Evolutionary conservation across 2,113 vertebrate genomes (phyloP), one percentile per base, ranked within the genome.

Genomic region (Rhinolophus ferrumequinum): DNA sequence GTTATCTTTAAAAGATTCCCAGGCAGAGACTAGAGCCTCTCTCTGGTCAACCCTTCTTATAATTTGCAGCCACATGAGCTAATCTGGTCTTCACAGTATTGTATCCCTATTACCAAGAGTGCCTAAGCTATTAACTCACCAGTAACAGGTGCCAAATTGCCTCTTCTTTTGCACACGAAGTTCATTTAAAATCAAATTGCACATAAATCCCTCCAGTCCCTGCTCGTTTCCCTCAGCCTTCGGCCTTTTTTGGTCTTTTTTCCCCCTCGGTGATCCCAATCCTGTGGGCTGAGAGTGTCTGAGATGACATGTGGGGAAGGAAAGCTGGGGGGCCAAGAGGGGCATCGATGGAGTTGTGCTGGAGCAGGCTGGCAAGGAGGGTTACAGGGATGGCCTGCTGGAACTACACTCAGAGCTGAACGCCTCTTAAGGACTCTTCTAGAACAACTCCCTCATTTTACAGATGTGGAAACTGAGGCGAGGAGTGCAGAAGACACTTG

Each of bases 171-270:
- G 89, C 92, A 96, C 64, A 93, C 87, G 64, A 90, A 22, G 44
- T 87, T 92, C 97, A 84, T 90, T 96, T 97, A 75, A 64, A 97
- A 96, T 79, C 84, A 93, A 97, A 92, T 75, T 50, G 88, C 95
- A 93, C 94, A 41, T 75, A 95, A 92, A 90, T 83, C 88, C 69
- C 87, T 95, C 73, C n/a, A 64, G 79, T 70, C 64, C 19, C 54
- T 90, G 84, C 56, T 89, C 44, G n/a, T 66, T 95, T 79, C 47
- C 89, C 52, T 77, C 73, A 72, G 77, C 28, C 44, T 15, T 89
- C 12, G 1, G 75, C 87, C 67, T 92, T 90, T 94, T 93, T 81
- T 64, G 60, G 79, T 77, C 38, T 41, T 84, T 72, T 82, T 62
- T 11, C 0, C 21, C 21, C 19, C 33, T 73, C 14, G 5, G 4